Evolutionary conservation across 2,113 vertebrate genomes (phyloP).

Genomic region (Deroptyus accipitrinus): DNA sequence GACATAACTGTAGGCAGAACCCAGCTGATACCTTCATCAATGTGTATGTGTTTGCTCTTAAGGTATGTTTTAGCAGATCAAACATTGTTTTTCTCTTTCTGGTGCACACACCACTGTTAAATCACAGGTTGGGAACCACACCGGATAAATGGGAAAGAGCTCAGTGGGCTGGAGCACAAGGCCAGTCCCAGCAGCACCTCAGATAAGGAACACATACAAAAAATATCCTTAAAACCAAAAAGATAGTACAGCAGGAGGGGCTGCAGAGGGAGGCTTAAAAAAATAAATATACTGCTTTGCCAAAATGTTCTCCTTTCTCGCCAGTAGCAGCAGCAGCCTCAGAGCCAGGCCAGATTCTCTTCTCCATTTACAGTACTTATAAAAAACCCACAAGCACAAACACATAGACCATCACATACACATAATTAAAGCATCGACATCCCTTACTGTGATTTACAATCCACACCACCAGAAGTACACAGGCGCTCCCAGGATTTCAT

Average conservation of each 20-base stretch:
- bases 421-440: slow-evolving; percentile 68
- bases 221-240: slow-evolving; percentile 28
- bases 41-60: slow-evolving; percentile 74
- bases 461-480: slow-evolving; percentile 66
- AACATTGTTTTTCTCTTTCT: slow-evolving; percentile 44
- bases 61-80: slow-evolving; percentile 72
- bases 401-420: slow-evolving; percentile 63
- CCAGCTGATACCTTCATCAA: slow-evolving; percentile 84
- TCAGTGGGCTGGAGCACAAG: slow-evolving; percentile 13
- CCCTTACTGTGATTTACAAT: slow-evolving; percentile 72
- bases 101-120: slow-evolving; percentile 51
- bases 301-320: slow-evolving; percentile 34
- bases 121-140: slow-evolving; percentile 64
- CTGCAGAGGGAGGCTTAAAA: slow-evolving; percentile 37
- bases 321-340: slow-evolving; percentile 55
- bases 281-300: slow-evolving; percentile 35
- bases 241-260: slow-evolving; percentile 31
- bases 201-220: slow-evolving; percentile 54
- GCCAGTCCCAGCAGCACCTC: slow-evolving; percentile 61
- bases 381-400: slow-evolving; percentile 66
- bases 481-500: slow-evolving; percentile 69
- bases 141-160: slow-evolving; percentile 59
- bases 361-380: slow-evolving; percentile 62
- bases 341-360: slow-evolving; percentile 63
- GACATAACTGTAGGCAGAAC: slow-evolving; percentile 84